These are phyloP conservation scores for Augochlorella aurata DNA, from an alignment of 2,888 invertebrate genomes.

Conservation along the genomic window DNA sequence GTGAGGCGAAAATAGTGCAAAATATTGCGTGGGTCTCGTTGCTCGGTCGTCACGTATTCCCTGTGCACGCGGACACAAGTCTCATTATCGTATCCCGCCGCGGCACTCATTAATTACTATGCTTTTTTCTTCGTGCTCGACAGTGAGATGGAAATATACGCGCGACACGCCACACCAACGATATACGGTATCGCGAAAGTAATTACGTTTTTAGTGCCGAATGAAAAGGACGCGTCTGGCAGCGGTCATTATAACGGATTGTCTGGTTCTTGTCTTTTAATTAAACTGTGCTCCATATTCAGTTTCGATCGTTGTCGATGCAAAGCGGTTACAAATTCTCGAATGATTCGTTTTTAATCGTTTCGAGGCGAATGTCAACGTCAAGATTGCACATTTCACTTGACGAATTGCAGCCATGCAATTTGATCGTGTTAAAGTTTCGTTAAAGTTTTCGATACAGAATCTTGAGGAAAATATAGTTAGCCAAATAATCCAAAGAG, in stretches of 20 bases:
- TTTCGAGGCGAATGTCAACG: too few species aligned
- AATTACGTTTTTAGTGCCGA: constrained; percentile 17
- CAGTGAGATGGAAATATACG: constrained; percentile 19
- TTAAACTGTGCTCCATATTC: constrained; percentile 5
- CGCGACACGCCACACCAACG: background rate
- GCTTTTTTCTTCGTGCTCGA: constrained; percentile 19
- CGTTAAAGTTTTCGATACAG: too few species aligned
- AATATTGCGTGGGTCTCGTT: constrained; percentile 32
- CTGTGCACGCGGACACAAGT: constrained; percentile 31
- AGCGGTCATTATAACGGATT: background rate
- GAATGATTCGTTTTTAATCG: background rate
- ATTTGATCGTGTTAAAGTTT: too few species aligned
- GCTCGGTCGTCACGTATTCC: constrained; percentile 15
- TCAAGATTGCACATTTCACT: too few species aligned
- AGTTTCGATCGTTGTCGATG: background rate
- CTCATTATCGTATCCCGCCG: constrained; percentile 54
- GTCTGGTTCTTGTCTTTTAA: background rate
- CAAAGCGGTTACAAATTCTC: background rate
- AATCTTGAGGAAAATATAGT: too few species aligned
- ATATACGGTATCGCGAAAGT: background rate
- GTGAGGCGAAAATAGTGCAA: constrained; percentile 51
- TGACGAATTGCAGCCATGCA: too few species aligned
- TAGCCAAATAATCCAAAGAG: too few species aligned
- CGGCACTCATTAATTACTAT: constrained; percentile 53
- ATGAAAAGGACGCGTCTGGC: background rate